A percentile compares a stretch with the other conserved stretches of the same genome.
These are phyloP conservation scores for Rhopalosiphum nymphaeae DNA, from an alignment of 2,888 invertebrate species.

Conservation along the genomic window DNA sequence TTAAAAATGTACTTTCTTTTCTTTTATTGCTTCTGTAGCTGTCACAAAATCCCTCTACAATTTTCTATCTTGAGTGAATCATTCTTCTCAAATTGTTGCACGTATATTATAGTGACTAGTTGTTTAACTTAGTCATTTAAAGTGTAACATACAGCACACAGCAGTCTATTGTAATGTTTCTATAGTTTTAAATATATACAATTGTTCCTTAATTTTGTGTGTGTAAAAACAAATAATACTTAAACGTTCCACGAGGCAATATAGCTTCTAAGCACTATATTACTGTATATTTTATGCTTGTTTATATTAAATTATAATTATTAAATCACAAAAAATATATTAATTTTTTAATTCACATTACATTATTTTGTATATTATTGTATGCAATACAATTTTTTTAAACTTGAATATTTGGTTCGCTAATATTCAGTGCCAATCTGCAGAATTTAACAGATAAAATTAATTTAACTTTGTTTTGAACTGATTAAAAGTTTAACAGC, in stretches of 20 bases:
- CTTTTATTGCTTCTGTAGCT: neutral
- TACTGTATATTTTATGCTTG: neutral
- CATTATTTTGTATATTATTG: neutral
- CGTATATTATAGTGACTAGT: neutral
- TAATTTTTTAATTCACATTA: neutral
- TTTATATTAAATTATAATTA: too few species aligned
- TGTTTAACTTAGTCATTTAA: neutral
- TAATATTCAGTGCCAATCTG: neutral
- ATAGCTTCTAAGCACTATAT: neutral
- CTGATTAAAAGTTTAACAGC: neutral
- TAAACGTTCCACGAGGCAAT: neutral
- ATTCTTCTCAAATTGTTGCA: neutral
- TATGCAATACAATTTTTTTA: neutral
- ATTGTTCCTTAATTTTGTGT: neutral
- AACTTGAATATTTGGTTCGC: neutral
- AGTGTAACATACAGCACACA: neutral
- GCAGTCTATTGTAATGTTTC: neutral
- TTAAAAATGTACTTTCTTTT: neutral
- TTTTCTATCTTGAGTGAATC: neutral
- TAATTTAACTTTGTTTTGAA: neutral
- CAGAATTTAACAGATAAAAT: neutral
- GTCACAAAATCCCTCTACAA: neutral
- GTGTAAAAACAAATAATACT: neutral
- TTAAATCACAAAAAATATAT: neutral
- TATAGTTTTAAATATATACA: neutral